These are phyloP conservation scores for Margarornis squamiger DNA, from an alignment of 2,797 vertebrate genomes.

Conservation along the genomic window DNA sequence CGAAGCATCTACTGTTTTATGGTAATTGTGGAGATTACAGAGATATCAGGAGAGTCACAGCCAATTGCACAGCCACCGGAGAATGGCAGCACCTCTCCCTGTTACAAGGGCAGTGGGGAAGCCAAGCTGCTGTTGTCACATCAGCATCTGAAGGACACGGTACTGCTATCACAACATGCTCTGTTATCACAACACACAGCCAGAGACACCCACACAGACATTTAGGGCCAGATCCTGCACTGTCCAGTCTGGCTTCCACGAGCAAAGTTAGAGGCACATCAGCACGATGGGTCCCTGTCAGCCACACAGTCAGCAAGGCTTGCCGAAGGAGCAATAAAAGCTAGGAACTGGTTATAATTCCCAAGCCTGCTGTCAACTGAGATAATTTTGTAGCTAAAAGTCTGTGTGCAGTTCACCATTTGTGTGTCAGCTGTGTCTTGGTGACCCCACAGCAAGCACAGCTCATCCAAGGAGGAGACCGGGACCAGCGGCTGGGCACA, in stretches of 20 bases:
- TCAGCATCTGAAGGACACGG: background rate
- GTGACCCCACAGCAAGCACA: background rate
- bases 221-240: background rate
- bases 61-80: background rate
- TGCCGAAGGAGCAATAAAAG: background rate
- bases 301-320: background rate
- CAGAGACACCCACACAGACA: background rate
- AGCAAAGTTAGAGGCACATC: background rate
- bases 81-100: background rate
- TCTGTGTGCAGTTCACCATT: rapidly evolving
- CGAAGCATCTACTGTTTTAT: background rate
- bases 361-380: background rate
- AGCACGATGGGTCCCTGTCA: background rate
- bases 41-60: background rate
- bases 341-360: background rate
- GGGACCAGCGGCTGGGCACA: background rate
- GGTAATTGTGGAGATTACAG: conserved; percentile 13
- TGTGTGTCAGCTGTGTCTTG: background rate
- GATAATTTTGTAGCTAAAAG: background rate
- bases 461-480: rapidly evolving
- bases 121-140: background rate
- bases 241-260: background rate
- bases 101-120: background rate
- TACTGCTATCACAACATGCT: background rate
- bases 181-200: background rate